Conservation (phyloP, 2,113 vertebrate genomes). For the Sprattus sprattus region DNA sequence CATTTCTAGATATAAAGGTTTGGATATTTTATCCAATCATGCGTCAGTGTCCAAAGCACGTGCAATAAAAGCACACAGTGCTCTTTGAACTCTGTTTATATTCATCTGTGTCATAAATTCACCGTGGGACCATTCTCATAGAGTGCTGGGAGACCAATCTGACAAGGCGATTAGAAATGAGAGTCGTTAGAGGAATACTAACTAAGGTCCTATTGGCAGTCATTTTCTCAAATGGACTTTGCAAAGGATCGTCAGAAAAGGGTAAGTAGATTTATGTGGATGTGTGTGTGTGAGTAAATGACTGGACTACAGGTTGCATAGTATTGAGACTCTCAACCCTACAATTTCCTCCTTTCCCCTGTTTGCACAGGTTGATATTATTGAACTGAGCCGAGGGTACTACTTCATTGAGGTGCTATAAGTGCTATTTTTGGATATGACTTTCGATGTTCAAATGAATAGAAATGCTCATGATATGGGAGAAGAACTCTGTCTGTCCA, state of each 20-base stretch:
- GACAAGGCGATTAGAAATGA: conserved; percentile 46
- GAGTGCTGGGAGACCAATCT: conserved; percentile 2
- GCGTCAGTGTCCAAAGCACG: background rate
- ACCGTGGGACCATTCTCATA: conserved; percentile 34
- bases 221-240: conserved; percentile 47
- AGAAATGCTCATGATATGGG: background rate
- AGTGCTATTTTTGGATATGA: background rate
- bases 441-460: background rate
- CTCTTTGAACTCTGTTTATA: conserved; percentile 71
- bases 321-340: background rate
- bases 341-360: background rate
- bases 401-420: background rate
- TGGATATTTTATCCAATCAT: background rate
- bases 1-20: background rate
- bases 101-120: conserved; percentile 55
- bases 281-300: background rate
- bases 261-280: conserved; percentile 46
- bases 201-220: conserved; percentile 48
- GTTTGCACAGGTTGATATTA: background rate
- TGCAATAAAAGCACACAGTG: conserved; percentile 36
- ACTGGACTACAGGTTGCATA: background rate
- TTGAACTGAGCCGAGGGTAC: background rate
- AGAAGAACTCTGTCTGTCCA: background rate
- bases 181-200: conserved; percentile 10
- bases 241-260: conserved; percentile 35